phyloP scores from a whole-genome alignment of 2,888 invertebrate species.

The Pharmacophagus antenor region DNA sequence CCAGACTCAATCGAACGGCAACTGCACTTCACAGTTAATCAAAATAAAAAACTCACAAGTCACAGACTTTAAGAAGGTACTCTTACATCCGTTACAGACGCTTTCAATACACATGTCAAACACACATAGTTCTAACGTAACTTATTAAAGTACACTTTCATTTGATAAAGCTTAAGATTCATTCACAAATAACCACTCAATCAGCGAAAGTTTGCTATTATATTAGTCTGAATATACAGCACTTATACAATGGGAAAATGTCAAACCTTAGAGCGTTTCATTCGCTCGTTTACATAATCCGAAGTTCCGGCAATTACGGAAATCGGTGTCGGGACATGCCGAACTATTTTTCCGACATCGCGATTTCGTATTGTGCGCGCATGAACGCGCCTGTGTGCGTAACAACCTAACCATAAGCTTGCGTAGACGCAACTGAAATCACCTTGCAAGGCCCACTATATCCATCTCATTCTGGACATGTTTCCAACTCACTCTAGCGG shows the following conservation, averaged over 20 bases:
- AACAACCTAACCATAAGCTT: slow-evolving; percentile 74
- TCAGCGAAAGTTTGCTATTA: slow-evolving; percentile 27
- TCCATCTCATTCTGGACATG: slow-evolving; percentile 62
- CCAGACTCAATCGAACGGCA: slow-evolving; percentile 29
- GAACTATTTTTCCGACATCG: slow-evolving; percentile 58
- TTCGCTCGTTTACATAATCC: slow-evolving; percentile 23
- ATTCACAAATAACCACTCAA: slow-evolving; percentile 24
- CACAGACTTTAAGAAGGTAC: slow-evolving; percentile 28
- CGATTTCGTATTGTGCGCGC: slow-evolving; percentile 45
- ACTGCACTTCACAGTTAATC: slow-evolving; percentile 40
- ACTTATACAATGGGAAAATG: slow-evolving; percentile 15
- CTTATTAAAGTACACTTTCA: slow-evolving; percentile 26
- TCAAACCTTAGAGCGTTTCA: slow-evolving; percentile 16
- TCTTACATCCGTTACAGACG: slow-evolving; percentile 18
- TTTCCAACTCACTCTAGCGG: slow-evolving; percentile 65
- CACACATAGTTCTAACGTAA: slow-evolving; percentile 17
- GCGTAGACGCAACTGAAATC: slow-evolving; percentile 80
- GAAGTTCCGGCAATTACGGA: slow-evolving; percentile 34
- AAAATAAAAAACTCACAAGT: slow-evolving; percentile 30
- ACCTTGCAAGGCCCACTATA: slow-evolving; percentile 80
- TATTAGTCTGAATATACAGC: slow-evolving; percentile 12
- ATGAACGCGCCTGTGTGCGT: slow-evolving; percentile 59
- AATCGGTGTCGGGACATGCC: slow-evolving; percentile 38
- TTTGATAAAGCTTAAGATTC: slow-evolving; percentile 12
- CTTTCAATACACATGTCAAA: slow-evolving; percentile 30